Evolutionary conservation across 1,140 invertebrate genomes (phyloP).

Genomic region (Drosophila truncata): DNA sequence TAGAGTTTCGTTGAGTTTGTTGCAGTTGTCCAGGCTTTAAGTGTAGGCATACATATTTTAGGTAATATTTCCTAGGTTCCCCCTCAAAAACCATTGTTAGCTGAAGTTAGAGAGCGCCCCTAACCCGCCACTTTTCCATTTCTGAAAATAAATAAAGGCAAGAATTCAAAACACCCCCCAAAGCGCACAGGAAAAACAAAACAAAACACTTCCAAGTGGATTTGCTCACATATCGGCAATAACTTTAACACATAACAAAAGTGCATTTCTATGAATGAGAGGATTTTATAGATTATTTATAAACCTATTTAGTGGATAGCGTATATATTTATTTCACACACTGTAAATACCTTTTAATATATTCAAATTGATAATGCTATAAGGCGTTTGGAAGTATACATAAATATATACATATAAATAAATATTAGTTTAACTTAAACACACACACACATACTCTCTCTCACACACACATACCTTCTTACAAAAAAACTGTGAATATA

Average conservation of each 20-base stretch:
- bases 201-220: conserved; percentile 11
- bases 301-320: conserved; percentile 48
- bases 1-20: conserved; percentile 55
- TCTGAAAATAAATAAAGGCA: conserved; percentile 5
- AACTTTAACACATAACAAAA: conserved; percentile 47
- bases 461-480: conserved; percentile 37
- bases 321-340: conserved; percentile 41
- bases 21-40: conserved; percentile 50
- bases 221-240: conserved; percentile 69
- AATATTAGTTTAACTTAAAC: conserved; percentile 74
- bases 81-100: conserved; percentile 27
- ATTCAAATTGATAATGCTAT: conserved; percentile 49
- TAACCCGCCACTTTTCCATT: conserved; percentile 3
- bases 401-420: conserved; percentile 41
- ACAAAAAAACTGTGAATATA: conserved; percentile 73
- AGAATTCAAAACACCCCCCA: conserved; percentile 10
- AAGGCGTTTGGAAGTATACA: conserved; percentile 36
- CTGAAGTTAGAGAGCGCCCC: conserved; percentile 11
- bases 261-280: conserved; percentile 62
- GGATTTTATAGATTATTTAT: conserved; percentile 50
- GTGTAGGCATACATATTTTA: conserved; percentile 41
- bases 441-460: conserved; percentile 4
- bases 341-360: conserved; percentile 45
- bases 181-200: conserved; percentile 29
- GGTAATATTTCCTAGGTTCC: conserved; percentile 31